phyloP scores from a whole-genome alignment of 2,113 vertebrate genomes.

The Dicrurus megarhynchus region DNA sequence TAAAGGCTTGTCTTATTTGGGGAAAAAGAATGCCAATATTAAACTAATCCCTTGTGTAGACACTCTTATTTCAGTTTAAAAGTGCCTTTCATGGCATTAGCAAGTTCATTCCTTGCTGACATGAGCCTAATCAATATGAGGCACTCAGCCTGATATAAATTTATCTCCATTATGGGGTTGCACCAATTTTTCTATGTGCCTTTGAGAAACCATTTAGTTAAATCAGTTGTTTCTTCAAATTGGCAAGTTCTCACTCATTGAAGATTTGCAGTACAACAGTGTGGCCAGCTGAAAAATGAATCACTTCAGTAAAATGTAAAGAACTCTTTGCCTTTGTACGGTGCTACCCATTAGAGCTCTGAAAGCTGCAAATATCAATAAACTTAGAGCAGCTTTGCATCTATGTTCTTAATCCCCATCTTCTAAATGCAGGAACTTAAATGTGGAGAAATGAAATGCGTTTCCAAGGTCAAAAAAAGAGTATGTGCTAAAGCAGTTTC shows the following conservation, averaged over 20 bases:
- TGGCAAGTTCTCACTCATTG: neutral
- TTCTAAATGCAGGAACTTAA: constrained; percentile 10
- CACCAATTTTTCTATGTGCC: neutral
- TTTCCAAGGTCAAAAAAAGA: neutral
- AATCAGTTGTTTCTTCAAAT: neutral
- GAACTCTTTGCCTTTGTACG: neutral
- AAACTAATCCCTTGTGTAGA: neutral
- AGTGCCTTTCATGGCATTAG: constrained; percentile 39
- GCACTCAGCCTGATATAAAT: constrained; percentile 24
- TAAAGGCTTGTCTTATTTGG: neutral
- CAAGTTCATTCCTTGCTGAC: constrained; percentile 41
- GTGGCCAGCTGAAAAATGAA: neutral
- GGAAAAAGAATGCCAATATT: neutral
- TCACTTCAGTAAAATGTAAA: neutral
- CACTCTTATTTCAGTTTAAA: constrained; percentile 30
- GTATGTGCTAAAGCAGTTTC: neutral
- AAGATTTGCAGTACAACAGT: neutral
- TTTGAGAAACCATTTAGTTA: constrained; percentile 16
- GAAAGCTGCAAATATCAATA: constrained; percentile 19
- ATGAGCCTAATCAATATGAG: constrained; percentile 45
- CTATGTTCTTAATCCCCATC: neutral
- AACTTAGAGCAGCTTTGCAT: neutral
- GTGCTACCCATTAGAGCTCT: neutral
- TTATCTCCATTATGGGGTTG: neutral
- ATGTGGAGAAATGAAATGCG: neutral